Evolutionary conservation across 30 jellyfish, hydroid and myxozoan species (phyloP), one percentile per base, ranked within the genome.

Genomic region (Hydra vulgaris): DNA sequence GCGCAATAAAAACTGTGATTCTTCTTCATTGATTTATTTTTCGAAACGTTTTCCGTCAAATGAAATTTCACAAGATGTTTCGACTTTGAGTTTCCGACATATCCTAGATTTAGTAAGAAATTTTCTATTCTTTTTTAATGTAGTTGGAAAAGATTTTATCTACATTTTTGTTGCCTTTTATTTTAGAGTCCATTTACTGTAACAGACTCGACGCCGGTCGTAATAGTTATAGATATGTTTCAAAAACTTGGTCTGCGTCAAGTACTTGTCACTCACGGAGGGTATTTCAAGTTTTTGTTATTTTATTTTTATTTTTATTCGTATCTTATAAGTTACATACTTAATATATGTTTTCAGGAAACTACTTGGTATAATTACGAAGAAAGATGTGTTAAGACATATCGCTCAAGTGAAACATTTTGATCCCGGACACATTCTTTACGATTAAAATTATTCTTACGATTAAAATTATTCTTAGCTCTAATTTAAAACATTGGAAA

Each of bases 131-230:
- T 40, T 40, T 40, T n/a, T n/a, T n/a, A n/a, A n/a, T n/a, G n/a
- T n/a, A n/a, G n/a, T n/a, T n/a, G n/a, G n/a, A n/a, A n/a, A n/a
- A n/a, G n/a, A n/a, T n/a, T n/a, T n/a, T n/a, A n/a, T n/a, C n/a
- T n/a, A n/a, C n/a, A n/a, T n/a, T n/a, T n/a, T n/a, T 40, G 12
- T 40, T 40, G 5, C 12, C 12, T 3, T 22, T 22, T 18, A 18
- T 81, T 85, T 7, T 76, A 92, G 98, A 83, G 98, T 77, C 98
- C 98, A n/a, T 92, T 92, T 54, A 84, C 96, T 20, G 96, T 88
- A 23, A 83, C 98, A 16, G 98, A 92, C 82, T 88, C 90, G 18
- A 92, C 98, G 0, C 96, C 98, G 0, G 87, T 92, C 96, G 98
- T 86, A 55, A 87, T 95, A 23, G 96, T 92, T 19, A 87, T 87